Evolutionary conservation across 2,113 vertebrate species (phyloP).

Genomic region (Sterrhoptilus dennistouni): DNA sequence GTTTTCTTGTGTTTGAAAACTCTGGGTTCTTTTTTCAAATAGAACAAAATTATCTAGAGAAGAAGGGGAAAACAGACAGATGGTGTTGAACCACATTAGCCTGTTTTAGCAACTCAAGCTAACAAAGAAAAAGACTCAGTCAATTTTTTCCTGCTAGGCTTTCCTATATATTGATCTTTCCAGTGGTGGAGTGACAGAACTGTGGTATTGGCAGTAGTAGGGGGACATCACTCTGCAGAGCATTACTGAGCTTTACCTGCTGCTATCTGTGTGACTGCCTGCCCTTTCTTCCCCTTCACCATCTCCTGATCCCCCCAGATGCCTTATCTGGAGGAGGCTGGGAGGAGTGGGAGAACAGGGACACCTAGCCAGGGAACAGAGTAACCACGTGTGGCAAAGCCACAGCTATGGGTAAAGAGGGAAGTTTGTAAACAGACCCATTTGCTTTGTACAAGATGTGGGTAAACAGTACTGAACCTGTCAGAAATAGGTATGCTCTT

Average conservation of each 20-base stretch:
- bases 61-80: neutral
- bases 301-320: neutral
- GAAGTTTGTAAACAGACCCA: neutral
- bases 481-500: neutral
- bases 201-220: neutral
- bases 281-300: neutral
- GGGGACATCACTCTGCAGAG: neutral
- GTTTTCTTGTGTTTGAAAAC: conserved; percentile 18
- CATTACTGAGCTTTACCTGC: neutral
- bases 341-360: neutral
- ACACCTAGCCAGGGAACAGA: neutral
- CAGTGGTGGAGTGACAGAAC: neutral
- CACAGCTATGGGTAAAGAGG: neutral
- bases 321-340: neutral
- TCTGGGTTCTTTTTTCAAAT: neutral
- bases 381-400: neutral
- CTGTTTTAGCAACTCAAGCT: neutral
- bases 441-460: neutral
- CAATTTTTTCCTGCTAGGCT: neutral
- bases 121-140: neutral
- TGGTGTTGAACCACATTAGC: neutral
- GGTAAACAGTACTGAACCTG: neutral
- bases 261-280: neutral
- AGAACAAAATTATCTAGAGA: neutral
- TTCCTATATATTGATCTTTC: neutral